These are phyloP conservation scores for Dynastes hyllus DNA, from an alignment of 2,888 invertebrate species.

Conservation along the genomic window DNA sequence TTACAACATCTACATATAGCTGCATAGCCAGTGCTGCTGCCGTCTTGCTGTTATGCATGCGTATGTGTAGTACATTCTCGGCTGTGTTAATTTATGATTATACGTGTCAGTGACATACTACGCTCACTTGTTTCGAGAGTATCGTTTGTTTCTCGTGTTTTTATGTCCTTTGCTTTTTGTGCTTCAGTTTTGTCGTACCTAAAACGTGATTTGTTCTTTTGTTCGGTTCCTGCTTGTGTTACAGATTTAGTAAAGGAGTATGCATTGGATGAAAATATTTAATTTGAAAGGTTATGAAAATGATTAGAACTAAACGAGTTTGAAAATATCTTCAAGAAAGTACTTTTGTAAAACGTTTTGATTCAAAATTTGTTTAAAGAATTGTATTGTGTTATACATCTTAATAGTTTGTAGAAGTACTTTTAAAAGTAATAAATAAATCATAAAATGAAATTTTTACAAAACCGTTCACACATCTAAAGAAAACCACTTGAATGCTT, in stretches of 20 bases:
- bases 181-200: conserved; percentile 15
- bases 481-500: too few relatives aligned
- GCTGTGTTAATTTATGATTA: conserved; percentile 44
- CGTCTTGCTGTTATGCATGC: background rate
- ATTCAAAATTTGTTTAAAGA: too few relatives aligned
- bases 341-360: too few relatives aligned
- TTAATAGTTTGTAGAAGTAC: too few relatives aligned
- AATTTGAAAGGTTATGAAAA: background rate
- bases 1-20: conserved; percentile 29
- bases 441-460: too few relatives aligned
- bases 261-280: background rate
- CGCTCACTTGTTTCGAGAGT: conserved; percentile 36
- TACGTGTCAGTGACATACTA: conserved; percentile 46
- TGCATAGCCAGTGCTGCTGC: conserved; percentile 9
- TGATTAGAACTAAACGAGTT: too few relatives aligned
- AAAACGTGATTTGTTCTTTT: conserved; percentile 22
- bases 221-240: background rate
- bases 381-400: too few relatives aligned
- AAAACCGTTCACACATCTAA: too few relatives aligned
- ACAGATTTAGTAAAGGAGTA: background rate
- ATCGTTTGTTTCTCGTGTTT: conserved; percentile 42
- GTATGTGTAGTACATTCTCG: conserved; percentile 23
- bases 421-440: too few relatives aligned
- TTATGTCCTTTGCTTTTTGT: conserved; percentile 29
- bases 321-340: too few relatives aligned